phyloP scores from a whole-genome alignment of 2,113 vertebrate species.

The Osmerus eperlanus region DNA sequence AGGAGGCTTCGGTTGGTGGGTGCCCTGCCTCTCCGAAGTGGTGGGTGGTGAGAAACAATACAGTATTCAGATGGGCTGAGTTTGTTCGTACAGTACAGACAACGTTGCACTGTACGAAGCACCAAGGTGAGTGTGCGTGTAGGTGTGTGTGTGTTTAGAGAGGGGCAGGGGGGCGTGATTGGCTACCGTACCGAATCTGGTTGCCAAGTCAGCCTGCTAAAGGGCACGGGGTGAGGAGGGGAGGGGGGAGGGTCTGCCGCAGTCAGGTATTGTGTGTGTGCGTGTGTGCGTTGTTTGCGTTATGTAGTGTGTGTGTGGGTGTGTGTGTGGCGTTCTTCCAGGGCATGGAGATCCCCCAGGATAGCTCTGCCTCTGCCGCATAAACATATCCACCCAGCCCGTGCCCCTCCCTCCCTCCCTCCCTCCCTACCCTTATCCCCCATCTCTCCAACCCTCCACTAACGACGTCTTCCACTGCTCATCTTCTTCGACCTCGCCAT shows the following conservation, averaged over 20 bases:
- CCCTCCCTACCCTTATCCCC: not conserved
- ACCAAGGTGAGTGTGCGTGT: not conserved
- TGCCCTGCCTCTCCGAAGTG: too few relatives aligned
- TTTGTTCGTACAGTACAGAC: not conserved
- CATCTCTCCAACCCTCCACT: not conserved
- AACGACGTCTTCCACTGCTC: not conserved
- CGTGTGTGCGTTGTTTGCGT: not conserved
- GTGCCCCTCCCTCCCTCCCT: not conserved
- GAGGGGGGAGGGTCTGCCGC: not conserved
- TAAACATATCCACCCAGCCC: slow-evolving; percentile 7
- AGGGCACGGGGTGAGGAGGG: not conserved
- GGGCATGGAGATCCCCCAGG: slow-evolving; percentile 2
- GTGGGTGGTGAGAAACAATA: not conserved
- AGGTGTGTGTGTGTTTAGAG: not conserved
- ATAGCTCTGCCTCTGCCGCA: slow-evolving; percentile 3
- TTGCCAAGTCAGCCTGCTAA: not conserved
- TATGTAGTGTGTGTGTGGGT: not conserved
- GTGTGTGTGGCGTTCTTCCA: slow-evolving; percentile 11
- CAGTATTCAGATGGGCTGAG: not conserved
- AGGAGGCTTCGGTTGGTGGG: too few relatives aligned
- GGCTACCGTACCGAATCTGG: not conserved
- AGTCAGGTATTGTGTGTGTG: slow-evolving; percentile 8
- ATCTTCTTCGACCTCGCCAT: not conserved
- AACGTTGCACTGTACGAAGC: not conserved
- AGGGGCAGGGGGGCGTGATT: not conserved